phyloP scores from a whole-genome alignment of 2,113 vertebrate species.

The Fregetta grallaria region DNA sequence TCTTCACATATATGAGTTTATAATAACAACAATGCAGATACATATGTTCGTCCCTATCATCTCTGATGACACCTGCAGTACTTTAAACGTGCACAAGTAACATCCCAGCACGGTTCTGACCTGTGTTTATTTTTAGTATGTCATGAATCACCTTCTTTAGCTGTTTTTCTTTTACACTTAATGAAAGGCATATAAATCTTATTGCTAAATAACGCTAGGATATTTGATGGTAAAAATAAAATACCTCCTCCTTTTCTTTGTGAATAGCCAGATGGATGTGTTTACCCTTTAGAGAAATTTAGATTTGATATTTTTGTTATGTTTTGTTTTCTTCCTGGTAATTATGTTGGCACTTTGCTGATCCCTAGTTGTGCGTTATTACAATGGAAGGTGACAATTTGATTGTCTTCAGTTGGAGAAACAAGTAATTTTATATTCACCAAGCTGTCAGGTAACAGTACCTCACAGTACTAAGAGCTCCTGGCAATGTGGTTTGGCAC shows the following conservation, averaged over 20 bases:
- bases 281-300: constrained; percentile 70
- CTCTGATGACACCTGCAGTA: neutral
- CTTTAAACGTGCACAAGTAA: neutral
- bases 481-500: constrained; percentile 87
- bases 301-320: constrained; percentile 71
- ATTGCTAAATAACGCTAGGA: constrained; percentile 42
- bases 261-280: constrained; percentile 55
- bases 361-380: constrained; percentile 83
- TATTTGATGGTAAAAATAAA: constrained; percentile 57
- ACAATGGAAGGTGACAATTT: constrained; percentile 94
- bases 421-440: constrained; percentile 90
- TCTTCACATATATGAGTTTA: neutral
- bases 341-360: constrained; percentile 80
- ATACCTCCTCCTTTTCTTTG: neutral
- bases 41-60: neutral
- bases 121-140: constrained; percentile 40
- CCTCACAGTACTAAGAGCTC: constrained; percentile 85
- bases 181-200: constrained; percentile 48
- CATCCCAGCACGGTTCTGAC: neutral
- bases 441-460: constrained; percentile 91
- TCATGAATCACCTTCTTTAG: constrained; percentile 40
- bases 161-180: constrained; percentile 54
- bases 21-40: neutral
- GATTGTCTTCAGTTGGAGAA: constrained; percentile 93
- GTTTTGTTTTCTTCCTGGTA: constrained; percentile 74